Conservation (phyloP, 2,888 invertebrate species). For the Craniophora ligustri region DNA sequence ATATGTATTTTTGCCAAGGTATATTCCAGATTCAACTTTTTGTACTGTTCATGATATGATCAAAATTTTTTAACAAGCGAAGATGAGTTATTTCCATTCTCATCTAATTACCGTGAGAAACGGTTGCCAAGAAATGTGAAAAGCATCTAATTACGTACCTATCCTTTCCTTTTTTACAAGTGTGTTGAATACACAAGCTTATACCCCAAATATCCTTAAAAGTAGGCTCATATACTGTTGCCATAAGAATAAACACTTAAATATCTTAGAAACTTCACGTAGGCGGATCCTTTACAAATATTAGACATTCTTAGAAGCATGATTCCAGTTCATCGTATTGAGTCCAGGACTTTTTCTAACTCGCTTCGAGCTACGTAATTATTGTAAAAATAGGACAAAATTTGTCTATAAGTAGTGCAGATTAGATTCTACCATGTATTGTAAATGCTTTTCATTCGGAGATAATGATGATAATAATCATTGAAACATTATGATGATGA, state of each 20-base stretch:
- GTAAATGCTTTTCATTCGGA: no score
- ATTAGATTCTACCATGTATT: neutral
- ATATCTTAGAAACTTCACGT: conserved; percentile 18
- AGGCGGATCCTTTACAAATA: conserved; percentile 6
- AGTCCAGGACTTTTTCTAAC: neutral
- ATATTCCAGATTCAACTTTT: no score
- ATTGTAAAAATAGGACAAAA: neutral
- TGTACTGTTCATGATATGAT: no score
- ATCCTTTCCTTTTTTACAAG: conserved; percentile 20
- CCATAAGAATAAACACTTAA: conserved; percentile 35
- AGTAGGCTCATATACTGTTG: conserved; percentile 25
- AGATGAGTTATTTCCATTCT: neutral
- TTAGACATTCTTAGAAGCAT: neutral
- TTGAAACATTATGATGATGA: no score
- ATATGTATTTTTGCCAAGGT: no score
- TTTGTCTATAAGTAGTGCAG: no score
- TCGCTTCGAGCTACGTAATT: neutral
- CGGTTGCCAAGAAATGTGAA: conserved; percentile 7
- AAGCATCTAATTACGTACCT: conserved; percentile 36
- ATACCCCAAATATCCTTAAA: conserved; percentile 27
- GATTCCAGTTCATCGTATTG: neutral
- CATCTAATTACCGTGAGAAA: conserved; percentile 17
- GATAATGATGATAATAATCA: no score
- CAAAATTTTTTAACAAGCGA: no score
- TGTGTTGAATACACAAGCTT: conserved; percentile 14